Conservation (phyloP, 2,888 invertebrate genomes). For the Palloptera scutellata region DNA sequence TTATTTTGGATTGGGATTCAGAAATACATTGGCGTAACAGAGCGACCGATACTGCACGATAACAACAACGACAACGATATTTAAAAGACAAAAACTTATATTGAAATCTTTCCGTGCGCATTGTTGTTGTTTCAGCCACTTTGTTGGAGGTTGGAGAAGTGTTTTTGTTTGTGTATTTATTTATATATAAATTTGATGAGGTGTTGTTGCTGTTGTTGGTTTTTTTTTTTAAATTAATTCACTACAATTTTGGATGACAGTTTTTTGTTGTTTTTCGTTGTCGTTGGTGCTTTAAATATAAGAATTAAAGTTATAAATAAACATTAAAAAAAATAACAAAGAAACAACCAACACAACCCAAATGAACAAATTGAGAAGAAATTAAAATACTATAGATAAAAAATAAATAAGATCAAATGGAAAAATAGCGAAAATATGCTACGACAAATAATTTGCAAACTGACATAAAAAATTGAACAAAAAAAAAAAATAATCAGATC, state of each 20-base stretch:
- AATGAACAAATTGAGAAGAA: background rate
- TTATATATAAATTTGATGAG: background rate
- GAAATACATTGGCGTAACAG: too few species aligned
- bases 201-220: conserved; percentile 9
- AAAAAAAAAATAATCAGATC: background rate
- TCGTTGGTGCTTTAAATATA: background rate
- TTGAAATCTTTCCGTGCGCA: too few species aligned
- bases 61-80: too few species aligned
- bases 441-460: background rate
- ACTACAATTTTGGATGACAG: conserved; percentile 22
- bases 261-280: background rate
- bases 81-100: too few species aligned
- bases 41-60: too few species aligned
- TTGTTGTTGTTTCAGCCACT: too few species aligned
- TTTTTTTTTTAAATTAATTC: conserved; percentile 24
- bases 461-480: background rate
- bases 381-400: background rate
- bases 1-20: too few species aligned
- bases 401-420: background rate
- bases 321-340: background rate
- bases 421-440: background rate
- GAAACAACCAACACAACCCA: conserved; percentile 2
- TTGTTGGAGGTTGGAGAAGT: too few species aligned
- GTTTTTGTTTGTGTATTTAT: too few species aligned
- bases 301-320: conserved; percentile 15